Evolutionary conservation across 2,888 invertebrate species (phyloP), one percentile per base, ranked within the genome.

Genomic region (Mayetiola destructor): DNA sequence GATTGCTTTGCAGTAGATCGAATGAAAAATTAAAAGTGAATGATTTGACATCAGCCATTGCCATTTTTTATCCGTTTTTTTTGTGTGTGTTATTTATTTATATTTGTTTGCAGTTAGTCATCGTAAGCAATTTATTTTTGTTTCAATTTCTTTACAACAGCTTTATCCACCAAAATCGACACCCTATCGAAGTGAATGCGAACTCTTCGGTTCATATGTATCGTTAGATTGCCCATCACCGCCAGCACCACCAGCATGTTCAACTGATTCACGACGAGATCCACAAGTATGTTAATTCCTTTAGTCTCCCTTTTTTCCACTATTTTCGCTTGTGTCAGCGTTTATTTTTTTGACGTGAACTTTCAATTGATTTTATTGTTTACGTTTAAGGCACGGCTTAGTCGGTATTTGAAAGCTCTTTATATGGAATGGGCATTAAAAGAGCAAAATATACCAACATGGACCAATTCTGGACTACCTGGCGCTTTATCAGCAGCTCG

Each of bases 401-500:
- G 62, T 65, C 70, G 73, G 65, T 75, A 72, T 65, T 67, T 76
- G 61, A 71, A 73, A 64, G 72, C 70, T 54, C 70, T 75, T 64
- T 75, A 76, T 64, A 69, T 73, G 59, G 76, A 76, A 62, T 66
- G 75, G 59, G 73, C 74, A 20, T 70, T 72, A 20, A 69, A 75
- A 60, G 75, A 76, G 58, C 72, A 71, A 60, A 70, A 73, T 60
- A 68, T 72, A 57, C 75, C 75, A 52, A 68, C 69, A 59, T 76
- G 75, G 75, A 73, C 75, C 21, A 73, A 73, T 55, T 72, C 73
- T 3, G 66, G 75, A 57, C 73, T 75, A 5, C 69, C 72, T 16
- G 76, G 75, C 57, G 71, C 73, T 27, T 67, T 75, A 52, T 75
- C 75, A 62, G 72, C 76, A n/a, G 75, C 75, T 40, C 71, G 73